phyloP scores from a whole-genome alignment of 2,888 invertebrate species.

The Diploptera punctata region DNA sequence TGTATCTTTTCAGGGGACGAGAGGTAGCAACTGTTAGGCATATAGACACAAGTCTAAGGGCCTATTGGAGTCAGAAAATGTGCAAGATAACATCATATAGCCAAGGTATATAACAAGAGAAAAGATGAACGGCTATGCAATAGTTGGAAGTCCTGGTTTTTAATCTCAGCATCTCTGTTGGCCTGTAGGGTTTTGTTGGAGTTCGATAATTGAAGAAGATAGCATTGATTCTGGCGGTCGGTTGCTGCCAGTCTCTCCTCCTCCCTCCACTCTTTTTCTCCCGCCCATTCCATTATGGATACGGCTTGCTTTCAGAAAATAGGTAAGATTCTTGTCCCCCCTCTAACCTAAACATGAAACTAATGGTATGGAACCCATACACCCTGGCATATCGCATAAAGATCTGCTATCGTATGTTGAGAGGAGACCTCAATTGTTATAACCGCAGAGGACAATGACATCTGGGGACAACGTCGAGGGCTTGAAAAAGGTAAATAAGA shows the following conservation, averaged over 20 bases:
- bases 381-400: conserved; percentile 15
- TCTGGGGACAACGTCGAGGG: neutral
- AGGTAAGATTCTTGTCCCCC: conserved; percentile 19
- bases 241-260: no score
- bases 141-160: conserved; percentile 7
- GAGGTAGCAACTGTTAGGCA: conserved; percentile 16
- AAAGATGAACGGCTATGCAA: neutral
- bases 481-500: conserved; percentile 31
- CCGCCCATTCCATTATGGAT: conserved; percentile 27
- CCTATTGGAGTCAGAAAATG: conserved; percentile 20
- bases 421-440: conserved; percentile 15
- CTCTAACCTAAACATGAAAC: conserved; percentile 14
- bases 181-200: conserved; percentile 30
- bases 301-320: conserved; percentile 27
- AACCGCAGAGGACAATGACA: conserved; percentile 25
- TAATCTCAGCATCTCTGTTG: conserved; percentile 22
- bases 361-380: conserved; percentile 34
- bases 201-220: conserved; percentile 43
- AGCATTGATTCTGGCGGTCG: conserved; percentile 37
- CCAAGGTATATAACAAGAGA: conserved; percentile 29
- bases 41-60: conserved; percentile 12
- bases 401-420: neutral
- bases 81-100: conserved; percentile 34
- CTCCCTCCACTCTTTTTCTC: neutral
- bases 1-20: neutral